Percentiles rank a stretch among this genome's conserved stretches.
These are phyloP conservation scores for Acomys russatus DNA, from an alignment of 2,797 vertebrate genomes.

Conservation along the genomic window DNA sequence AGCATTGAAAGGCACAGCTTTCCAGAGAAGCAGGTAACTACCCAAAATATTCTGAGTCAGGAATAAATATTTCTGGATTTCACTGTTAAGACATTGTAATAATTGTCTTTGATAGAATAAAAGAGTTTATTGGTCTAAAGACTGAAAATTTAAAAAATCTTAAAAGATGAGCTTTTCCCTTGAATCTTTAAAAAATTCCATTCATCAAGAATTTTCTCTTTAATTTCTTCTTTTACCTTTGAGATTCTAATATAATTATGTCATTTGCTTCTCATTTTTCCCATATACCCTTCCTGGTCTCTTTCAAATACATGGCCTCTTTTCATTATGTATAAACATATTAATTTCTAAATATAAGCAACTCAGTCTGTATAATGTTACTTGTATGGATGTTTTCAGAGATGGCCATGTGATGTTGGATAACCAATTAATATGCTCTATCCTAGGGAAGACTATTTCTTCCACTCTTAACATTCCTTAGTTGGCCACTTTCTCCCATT, in stretches of 20 bases:
- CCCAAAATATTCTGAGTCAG: constrained; percentile 58
- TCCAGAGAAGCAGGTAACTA: constrained; percentile 37
- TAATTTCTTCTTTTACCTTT: neutral
- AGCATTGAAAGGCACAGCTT: constrained; percentile 12
- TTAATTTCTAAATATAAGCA: neutral
- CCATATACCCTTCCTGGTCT: neutral
- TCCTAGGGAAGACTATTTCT: neutral
- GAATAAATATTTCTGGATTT: constrained; percentile 54
- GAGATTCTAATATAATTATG: neutral
- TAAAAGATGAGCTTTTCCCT: constrained; percentile 35
- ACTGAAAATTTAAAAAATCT: constrained; percentile 25
- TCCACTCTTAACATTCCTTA: neutral
- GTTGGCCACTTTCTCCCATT: neutral
- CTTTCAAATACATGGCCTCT: neutral
- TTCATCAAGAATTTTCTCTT: neutral
- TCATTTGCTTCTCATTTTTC: neutral
- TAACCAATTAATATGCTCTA: neutral
- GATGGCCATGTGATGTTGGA: neutral
- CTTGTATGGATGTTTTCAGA: neutral
- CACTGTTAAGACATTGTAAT: constrained; percentile 61
- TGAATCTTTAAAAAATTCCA: constrained; percentile 18
- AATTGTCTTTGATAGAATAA: constrained; percentile 61
- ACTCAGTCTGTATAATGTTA: neutral
- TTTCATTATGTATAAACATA: neutral
- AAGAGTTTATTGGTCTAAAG: constrained; percentile 29